Conservation (phyloP, 2,797 vertebrate species). For the Paramormyrops hopkinsi region DNA sequence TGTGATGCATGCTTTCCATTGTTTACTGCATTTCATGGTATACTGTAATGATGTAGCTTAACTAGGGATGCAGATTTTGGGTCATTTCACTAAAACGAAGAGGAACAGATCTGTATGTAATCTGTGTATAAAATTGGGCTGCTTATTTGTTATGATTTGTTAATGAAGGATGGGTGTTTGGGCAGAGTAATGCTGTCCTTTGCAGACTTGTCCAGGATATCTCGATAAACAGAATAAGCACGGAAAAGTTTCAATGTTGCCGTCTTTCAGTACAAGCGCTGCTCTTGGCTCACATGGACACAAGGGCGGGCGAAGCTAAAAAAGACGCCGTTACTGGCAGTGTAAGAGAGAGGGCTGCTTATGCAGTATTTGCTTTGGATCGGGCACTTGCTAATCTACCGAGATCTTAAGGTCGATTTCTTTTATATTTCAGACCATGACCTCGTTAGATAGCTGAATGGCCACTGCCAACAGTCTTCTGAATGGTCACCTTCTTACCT, state of each 20-base stretch:
- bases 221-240: background rate
- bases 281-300: background rate
- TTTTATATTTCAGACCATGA: background rate
- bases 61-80: background rate
- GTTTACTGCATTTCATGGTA: background rate
- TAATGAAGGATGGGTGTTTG: background rate
- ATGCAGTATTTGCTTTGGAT: background rate
- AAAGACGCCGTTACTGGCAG: background rate
- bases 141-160: background rate
- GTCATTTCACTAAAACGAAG: background rate
- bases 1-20: background rate
- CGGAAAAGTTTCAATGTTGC: background rate
- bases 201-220: background rate
- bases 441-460: background rate
- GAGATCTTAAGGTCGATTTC: background rate
- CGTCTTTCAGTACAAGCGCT: background rate
- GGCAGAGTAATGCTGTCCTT: background rate
- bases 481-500: background rate
- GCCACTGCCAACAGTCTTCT: background rate
- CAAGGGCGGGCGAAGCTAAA: background rate
- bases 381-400: background rate
- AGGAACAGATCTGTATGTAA: background rate
- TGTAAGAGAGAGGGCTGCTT: background rate
- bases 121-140: background rate
- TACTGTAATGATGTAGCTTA: background rate